Conservation (phyloP, 2,113 vertebrate genomes). For the Alaudala cheleensis region DNA sequence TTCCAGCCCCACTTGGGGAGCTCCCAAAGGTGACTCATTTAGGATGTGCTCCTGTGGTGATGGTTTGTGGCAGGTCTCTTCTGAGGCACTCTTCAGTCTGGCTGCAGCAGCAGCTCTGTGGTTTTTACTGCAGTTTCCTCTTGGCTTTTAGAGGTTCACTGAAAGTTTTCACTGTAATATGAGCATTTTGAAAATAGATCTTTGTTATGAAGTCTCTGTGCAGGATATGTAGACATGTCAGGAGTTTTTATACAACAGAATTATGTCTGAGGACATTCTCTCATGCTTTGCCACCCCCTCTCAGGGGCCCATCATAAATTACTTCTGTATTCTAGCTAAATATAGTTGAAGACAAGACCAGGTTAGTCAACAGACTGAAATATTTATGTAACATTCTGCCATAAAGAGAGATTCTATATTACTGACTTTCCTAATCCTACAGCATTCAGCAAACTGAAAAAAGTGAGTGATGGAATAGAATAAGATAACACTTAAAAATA, state of each 20-base stretch:
- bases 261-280: neutral
- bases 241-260: neutral
- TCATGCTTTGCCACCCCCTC: neutral
- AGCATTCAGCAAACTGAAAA: neutral
- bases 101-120: fast-evolving
- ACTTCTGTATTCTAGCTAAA: neutral
- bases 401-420: neutral
- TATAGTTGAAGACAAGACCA: neutral
- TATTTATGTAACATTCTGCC: neutral
- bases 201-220: neutral
- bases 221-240: neutral
- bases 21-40: neutral
- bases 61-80: neutral
- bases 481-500: neutral
- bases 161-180: neutral
- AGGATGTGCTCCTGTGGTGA: neutral
- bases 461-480: neutral
- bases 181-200: neutral
- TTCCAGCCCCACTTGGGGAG: neutral
- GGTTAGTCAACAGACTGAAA: neutral
- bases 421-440: neutral
- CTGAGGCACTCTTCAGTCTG: neutral
- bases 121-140: neutral
- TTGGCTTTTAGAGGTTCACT: neutral
- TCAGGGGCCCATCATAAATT: neutral